Conservation (phyloP, 30 jellyfish, hydroid and myxozoan species). For the Turritopsis rubra region DNA sequence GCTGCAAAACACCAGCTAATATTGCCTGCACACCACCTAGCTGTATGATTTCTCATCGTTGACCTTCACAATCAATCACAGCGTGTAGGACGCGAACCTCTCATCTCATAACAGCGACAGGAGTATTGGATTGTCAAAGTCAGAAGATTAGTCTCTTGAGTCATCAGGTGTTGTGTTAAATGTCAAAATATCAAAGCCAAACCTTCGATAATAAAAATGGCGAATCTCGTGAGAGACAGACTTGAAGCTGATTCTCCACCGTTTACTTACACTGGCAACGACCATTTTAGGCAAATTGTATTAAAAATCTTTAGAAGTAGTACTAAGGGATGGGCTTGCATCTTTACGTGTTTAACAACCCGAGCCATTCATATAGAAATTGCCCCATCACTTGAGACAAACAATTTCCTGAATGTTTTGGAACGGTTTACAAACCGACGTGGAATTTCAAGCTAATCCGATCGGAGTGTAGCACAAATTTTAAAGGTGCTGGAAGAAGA, state of each 20-base stretch:
- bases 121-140: background rate
- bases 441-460: background rate
- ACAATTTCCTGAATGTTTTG: background rate
- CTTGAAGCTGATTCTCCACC: too few species aligned
- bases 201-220: background rate
- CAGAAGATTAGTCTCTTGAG: background rate
- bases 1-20: background rate
- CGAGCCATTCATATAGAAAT: background rate
- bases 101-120: background rate
- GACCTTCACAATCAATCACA: background rate
- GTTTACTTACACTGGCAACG: too few species aligned
- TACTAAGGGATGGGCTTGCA: background rate
- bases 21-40: background rate
- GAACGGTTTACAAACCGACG: background rate
- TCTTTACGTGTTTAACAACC: background rate
- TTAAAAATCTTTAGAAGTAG: too few species aligned
- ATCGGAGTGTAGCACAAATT: background rate
- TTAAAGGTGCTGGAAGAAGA: background rate
- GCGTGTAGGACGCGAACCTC: background rate
- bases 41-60: background rate
- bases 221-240: background rate
- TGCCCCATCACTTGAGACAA: background rate
- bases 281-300: too few species aligned
- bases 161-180: background rate
- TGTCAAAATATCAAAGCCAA: background rate